Base-by-base conservation (phyloP, 2,113 vertebrate genomes). In the Noturus placidus region DNA sequence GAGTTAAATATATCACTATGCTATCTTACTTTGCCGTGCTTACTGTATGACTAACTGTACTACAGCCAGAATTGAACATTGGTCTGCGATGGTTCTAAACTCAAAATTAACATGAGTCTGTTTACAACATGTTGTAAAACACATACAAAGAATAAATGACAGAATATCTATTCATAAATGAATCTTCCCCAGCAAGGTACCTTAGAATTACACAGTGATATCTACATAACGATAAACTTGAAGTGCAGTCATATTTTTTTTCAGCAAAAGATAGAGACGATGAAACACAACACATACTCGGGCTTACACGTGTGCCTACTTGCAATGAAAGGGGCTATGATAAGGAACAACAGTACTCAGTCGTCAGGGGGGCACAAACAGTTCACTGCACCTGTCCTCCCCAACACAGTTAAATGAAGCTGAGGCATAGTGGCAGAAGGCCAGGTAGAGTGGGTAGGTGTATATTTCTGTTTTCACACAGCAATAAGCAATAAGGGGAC, bases 121-220 rank as follows among this genome's bases (percentile, higher is more conserved):
- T 85, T 72, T 83, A 72, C 27, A 65, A 61, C 15, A 80, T 8
- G 19, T 7, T 2, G 42, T 65, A 57, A 83, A 77, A 30, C 13
- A 5, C 61, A 88, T 89, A 91, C 87, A 91, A 89, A 91, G 89
- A 93, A 89, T 79, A 33, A 30, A 67, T 82, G 89, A 87, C 87
- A 81, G 67, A 86, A 86, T 13, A 59, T 70, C 14, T 46, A 33
- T 87, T 14, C n/a, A 27, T 35, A 82, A 70, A 57, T 6, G 2
- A 80, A 57, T 22, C 11, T 57, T 56, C 33, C 54, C 25, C 65
- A 74, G 33, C 27, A 61, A 57, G 50, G 59, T 67, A 27, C 42
- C 67, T 82, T 87, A 22, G 10, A 84, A 84, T 70, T 84, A 88
- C 46, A 86, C 27, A 74, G 35, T 79, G n/a, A 27, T 4, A 35